A percentile compares a stretch with the other conserved stretches of the same genome.
These are phyloP conservation scores for Brachypalpus laphriformis DNA, from an alignment of 2,888 invertebrate genomes.

Conservation along the genomic window DNA sequence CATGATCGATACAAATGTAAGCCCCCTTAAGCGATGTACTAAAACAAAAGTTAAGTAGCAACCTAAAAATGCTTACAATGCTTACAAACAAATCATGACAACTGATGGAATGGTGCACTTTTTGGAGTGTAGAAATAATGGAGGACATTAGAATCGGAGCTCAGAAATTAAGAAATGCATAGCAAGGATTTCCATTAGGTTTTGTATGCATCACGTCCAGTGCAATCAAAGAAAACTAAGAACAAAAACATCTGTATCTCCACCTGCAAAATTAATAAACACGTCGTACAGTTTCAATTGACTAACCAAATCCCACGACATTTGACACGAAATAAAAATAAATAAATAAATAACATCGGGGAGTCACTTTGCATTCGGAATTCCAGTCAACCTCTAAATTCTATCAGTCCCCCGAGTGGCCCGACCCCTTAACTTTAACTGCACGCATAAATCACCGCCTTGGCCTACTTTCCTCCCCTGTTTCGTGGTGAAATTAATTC, in stretches of 20 bases:
- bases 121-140: no score
- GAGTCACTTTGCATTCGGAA: conserved; percentile 30
- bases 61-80: no score
- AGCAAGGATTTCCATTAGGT: no score
- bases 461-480: conserved; percentile 25
- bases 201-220: no score
- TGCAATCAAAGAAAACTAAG: no score
- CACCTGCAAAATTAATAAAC: background rate
- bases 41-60: no score
- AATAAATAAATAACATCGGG: conserved; percentile 21
- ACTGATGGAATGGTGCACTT: no score
- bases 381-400: conserved; percentile 25
- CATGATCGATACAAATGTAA: no score
- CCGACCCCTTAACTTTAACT: background rate
- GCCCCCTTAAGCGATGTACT: no score
- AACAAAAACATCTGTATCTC: background rate
- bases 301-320: conserved; percentile 5
- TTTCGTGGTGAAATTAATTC: conserved; percentile 61
- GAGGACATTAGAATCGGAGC: no score
- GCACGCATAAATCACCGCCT: conserved; percentile 44
- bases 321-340: background rate
- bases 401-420: background rate
- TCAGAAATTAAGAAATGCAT: no score
- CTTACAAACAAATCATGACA: no score
- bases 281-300: conserved; percentile 19